These are phyloP conservation scores for Notolabrus celidotus DNA, from an alignment of 2,797 vertebrate species.

Conservation along the genomic window DNA sequence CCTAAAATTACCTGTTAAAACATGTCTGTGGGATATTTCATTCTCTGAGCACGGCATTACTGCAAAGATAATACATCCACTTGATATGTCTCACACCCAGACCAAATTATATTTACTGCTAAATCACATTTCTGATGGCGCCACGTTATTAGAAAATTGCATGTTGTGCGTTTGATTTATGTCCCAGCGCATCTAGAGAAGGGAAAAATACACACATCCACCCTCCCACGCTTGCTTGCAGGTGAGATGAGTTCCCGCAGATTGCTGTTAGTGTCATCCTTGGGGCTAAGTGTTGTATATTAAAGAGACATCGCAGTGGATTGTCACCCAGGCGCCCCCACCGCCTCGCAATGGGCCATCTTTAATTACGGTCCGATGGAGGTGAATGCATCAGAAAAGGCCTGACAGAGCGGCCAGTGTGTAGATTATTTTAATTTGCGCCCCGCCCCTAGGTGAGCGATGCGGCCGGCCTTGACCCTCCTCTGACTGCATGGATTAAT, in stretches of 20 bases:
- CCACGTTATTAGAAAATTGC: constrained; percentile 81
- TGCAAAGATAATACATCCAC: constrained; percentile 81
- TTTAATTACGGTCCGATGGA: constrained; percentile 84
- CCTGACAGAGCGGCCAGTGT: constrained; percentile 89
- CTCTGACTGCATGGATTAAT: constrained; percentile 98
- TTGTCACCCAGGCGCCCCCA: constrained; percentile 76
- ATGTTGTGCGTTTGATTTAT: constrained; percentile 84
- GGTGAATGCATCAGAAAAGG: constrained; percentile 83
- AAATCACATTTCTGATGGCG: constrained; percentile 84
- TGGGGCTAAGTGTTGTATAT: constrained; percentile 85
- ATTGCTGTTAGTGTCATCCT: constrained; percentile 85
- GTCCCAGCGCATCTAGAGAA: constrained; percentile 69
- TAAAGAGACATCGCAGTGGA: constrained; percentile 81
- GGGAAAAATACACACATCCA: constrained; percentile 40
- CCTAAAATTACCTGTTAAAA: constrained; percentile 75
- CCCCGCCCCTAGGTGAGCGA: constrained; percentile 94
- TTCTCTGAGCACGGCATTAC: constrained; percentile 68
- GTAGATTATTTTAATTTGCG: constrained; percentile 99
- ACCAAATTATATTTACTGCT: constrained; percentile 84
- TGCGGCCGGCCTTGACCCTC: constrained; percentile 98
- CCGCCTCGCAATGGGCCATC: constrained; percentile 77
- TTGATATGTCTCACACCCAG: constrained; percentile 76
- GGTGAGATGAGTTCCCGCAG: constrained; percentile 83
- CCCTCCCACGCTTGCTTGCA: constrained; percentile 71
- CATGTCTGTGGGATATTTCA: constrained; percentile 72